Evolutionary conservation across 2,113 vertebrate species (phyloP).

Genomic region (Rhizomys pruinosus): DNA sequence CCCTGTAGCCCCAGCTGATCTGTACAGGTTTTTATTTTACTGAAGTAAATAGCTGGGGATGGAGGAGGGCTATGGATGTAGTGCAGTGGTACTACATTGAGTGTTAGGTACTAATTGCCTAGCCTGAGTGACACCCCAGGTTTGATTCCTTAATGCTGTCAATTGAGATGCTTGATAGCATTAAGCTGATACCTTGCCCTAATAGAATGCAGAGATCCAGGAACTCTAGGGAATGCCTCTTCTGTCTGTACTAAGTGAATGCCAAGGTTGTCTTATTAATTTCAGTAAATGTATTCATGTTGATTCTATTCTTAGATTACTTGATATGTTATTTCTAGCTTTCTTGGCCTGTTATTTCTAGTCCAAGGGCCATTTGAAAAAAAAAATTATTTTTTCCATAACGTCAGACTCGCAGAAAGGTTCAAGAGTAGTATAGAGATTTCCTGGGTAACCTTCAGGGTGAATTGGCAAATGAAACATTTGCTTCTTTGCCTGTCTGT

Average conservation of each 20-base stretch:
- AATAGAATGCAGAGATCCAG: neutral
- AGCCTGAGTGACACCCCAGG: too few species aligned
- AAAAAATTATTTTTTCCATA: constrained; percentile 17
- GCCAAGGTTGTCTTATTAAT: neutral
- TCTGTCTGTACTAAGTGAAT: neutral
- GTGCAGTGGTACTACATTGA: too few species aligned
- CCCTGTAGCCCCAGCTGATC: too few species aligned
- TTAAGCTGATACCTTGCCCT: neutral
- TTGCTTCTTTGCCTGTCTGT: constrained; percentile 19
- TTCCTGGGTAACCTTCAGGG: neutral
- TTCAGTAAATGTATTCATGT: constrained; percentile 4
- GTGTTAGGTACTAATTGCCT: too few species aligned
- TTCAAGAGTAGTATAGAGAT: neutral
- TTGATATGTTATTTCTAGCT: neutral
- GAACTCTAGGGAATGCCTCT: neutral
- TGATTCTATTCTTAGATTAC: neutral
- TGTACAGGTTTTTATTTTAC: too few species aligned
- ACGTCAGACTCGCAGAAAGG: neutral
- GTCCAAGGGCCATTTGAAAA: neutral
- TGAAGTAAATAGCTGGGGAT: too few species aligned
- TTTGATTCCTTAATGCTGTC: neutral
- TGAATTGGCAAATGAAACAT: neutral
- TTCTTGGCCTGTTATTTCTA: constrained; percentile 17
- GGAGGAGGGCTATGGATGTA: too few species aligned
- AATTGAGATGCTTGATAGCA: neutral